Conservation (phyloP, 2,888 invertebrate genomes). For the Stenchaetothrips biformis region DNA sequence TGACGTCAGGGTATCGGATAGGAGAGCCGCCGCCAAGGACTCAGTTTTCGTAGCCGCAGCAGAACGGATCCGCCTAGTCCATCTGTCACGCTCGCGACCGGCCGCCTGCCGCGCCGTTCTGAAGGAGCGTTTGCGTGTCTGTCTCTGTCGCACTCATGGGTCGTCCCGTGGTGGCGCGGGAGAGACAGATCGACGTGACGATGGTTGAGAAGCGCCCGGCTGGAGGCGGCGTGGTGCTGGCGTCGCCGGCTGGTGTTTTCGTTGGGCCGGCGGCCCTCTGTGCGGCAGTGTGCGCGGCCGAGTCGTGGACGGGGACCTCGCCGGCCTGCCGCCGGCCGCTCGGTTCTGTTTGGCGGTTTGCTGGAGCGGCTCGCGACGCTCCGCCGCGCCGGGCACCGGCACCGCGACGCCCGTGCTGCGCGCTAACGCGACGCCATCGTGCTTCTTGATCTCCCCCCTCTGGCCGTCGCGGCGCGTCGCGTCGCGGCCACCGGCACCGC, state of each 20-base stretch:
- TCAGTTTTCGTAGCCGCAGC: not conserved
- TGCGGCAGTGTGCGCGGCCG: not conserved
- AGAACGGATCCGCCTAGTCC: not conserved
- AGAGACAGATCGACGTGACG: too few species aligned
- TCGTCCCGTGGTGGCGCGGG: too few species aligned
- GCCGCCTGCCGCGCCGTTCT: not conserved
- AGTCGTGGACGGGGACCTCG: not conserved
- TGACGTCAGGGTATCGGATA: too few species aligned
- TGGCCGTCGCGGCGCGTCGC: not conserved
- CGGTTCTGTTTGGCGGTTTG: not conserved
- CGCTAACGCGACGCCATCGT: not conserved
- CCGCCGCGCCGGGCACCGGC: not conserved
- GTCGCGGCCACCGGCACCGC: not conserved
- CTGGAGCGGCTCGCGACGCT: not conserved
- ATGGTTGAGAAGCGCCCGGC: too few species aligned
- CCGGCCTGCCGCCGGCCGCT: conserved; percentile 9
- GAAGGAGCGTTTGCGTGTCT: too few species aligned
- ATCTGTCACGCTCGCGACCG: not conserved
- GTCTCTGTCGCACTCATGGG: too few species aligned
- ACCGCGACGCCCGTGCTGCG: not conserved
- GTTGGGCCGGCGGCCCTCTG: too few species aligned
- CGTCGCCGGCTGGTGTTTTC: too few species aligned
- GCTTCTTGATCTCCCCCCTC: not conserved
- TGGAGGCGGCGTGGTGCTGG: too few species aligned
- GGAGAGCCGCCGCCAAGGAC: not conserved